Evolutionary conservation across 1,140 invertebrate genomes (phyloP).

Genomic region (Homalodisca vitripennis): DNA sequence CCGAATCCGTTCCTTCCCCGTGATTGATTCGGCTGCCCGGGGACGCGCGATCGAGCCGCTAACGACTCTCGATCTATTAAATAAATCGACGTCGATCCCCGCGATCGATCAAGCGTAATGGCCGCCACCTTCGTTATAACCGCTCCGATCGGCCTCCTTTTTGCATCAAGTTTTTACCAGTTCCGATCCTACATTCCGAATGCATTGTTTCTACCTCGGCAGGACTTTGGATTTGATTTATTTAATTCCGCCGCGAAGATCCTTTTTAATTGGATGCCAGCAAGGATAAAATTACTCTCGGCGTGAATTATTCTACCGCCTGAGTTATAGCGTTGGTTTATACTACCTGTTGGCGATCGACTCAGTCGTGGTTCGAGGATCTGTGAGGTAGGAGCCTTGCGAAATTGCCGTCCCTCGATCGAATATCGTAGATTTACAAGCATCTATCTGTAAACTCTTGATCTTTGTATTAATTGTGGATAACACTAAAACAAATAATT

Average conservation of each 20-base stretch:
- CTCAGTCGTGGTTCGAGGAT: no score
- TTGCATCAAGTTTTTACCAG: conserved; percentile 17
- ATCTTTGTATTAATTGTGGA: no score
- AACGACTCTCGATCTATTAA: conserved; percentile 22
- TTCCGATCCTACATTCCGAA: background rate
- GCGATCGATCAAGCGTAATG: conserved; percentile 10
- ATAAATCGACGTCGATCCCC: conserved; percentile 18
- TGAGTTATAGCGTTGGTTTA: background rate
- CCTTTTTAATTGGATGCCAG: conserved; percentile 10
- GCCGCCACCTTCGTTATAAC: background rate
- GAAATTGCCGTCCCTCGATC: no score
- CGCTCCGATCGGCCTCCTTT: background rate
- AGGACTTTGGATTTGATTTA: conserved; percentile 1
- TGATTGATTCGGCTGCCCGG: no score
- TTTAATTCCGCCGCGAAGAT: background rate
- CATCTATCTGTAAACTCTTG: no score
- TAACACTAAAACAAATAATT: no score
- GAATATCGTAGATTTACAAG: no score
- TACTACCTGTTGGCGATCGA: background rate
- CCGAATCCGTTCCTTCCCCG: no score
- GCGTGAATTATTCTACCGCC: background rate
- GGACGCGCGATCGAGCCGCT: background rate
- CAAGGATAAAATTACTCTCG: background rate
- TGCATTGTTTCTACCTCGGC: background rate
- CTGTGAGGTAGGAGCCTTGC: no score